These are phyloP conservation scores for Characodon lateralis DNA, from an alignment of 2,797 vertebrate genomes.

Conservation along the genomic window DNA sequence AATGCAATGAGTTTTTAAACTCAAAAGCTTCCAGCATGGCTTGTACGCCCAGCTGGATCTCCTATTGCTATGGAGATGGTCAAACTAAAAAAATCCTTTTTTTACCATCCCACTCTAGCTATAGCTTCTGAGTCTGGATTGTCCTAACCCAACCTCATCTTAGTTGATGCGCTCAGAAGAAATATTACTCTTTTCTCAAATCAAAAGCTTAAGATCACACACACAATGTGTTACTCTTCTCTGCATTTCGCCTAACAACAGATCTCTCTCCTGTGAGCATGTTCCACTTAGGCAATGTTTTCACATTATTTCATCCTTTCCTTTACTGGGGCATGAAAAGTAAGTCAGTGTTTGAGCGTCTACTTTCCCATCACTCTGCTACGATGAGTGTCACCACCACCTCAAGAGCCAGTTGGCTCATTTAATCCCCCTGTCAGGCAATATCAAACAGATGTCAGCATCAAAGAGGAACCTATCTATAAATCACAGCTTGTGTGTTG, in stretches of 20 bases:
- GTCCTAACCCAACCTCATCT: conserved; percentile 20
- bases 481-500: conserved; percentile 78
- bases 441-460: conserved; percentile 82
- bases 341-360: conserved; percentile 67
- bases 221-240: conserved; percentile 9
- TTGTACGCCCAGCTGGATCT: background rate
- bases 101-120: background rate
- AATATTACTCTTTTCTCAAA: conserved; percentile 10
- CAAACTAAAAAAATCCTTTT: background rate
- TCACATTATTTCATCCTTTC: conserved; percentile 53
- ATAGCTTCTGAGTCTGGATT: conserved; percentile 13
- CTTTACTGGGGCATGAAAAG: conserved; percentile 54
- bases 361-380: conserved; percentile 63
- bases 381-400: conserved; percentile 68
- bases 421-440: conserved; percentile 74
- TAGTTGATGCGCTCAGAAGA: conserved; percentile 28
- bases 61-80: background rate
- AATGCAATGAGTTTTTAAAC: too few species aligned
- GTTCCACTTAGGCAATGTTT: conserved; percentile 51
- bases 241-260: conserved; percentile 25
- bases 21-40: background rate
- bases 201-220: conserved; percentile 1
- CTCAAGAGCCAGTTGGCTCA: conserved; percentile 70
- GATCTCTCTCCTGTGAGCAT: conserved; percentile 36
- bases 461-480: conserved; percentile 80